These are phyloP conservation scores for Uria aalge DNA, from an alignment of 2,113 vertebrate genomes.

Conservation along the genomic window DNA sequence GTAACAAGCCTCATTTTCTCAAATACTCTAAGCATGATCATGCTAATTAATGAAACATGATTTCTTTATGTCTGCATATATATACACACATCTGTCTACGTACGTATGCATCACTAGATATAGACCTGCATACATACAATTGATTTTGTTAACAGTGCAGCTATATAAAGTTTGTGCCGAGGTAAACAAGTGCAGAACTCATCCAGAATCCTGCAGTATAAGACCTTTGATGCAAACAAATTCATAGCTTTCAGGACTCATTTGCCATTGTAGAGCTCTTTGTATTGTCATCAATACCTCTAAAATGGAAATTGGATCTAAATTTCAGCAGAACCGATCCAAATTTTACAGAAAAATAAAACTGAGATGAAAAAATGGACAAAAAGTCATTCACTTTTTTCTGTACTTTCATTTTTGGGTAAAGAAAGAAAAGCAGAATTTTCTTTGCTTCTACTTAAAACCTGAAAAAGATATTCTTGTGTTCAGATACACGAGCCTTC, in stretches of 20 bases:
- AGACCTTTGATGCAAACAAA: background rate
- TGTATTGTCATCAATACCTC: background rate
- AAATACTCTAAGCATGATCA: background rate
- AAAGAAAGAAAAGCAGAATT: background rate
- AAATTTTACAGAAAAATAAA: background rate
- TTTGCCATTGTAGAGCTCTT: background rate
- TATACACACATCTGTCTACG: accelerated
- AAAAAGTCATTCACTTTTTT: background rate
- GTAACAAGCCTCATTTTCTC: background rate
- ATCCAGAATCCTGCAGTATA: background rate
- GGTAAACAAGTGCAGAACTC: background rate
- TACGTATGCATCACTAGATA: background rate
- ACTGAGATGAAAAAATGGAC: background rate
- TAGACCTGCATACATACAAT: background rate
- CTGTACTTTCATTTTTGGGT: background rate
- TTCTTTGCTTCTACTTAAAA: background rate
- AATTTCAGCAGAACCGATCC: background rate
- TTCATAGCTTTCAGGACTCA: background rate
- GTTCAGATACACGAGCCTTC: background rate
- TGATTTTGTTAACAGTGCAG: background rate
- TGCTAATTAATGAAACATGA: background rate
- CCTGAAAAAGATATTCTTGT: background rate
- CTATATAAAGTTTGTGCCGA: background rate
- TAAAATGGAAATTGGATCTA: background rate
- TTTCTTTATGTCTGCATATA: background rate